phyloP scores from a whole-genome alignment of 2,888 invertebrate species.

The Erynnis tages region DNA sequence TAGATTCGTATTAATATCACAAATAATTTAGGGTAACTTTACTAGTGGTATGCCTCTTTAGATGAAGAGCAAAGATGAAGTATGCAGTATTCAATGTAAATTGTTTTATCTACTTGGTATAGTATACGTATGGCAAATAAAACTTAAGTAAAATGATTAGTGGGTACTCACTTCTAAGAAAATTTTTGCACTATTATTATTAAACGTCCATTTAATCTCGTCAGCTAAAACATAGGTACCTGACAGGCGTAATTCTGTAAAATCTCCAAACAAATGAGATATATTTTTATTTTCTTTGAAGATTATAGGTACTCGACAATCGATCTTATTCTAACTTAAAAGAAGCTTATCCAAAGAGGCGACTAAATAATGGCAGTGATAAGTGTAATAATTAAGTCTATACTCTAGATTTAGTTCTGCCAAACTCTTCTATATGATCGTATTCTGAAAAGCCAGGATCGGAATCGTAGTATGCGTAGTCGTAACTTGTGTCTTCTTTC shows the following conservation, averaged over 20 bases:
- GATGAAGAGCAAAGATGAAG: too few relatives aligned
- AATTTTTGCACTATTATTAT: too few relatives aligned
- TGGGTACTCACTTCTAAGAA: too few relatives aligned
- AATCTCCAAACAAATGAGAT: conserved; percentile 9
- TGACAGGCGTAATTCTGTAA: too few relatives aligned
- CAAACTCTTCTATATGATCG: conserved; percentile 83
- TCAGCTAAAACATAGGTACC: too few relatives aligned
- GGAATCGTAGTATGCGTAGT: conserved; percentile 92
- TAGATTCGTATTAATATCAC: conserved; percentile 58
- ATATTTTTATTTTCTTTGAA: too few relatives aligned
- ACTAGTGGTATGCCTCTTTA: conserved; percentile 62
- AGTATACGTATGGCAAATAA: conserved; percentile 24
- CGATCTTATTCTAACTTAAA: conserved; percentile 14
- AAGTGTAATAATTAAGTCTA: conserved; percentile 47
- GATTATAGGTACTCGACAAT: conserved; percentile 2
- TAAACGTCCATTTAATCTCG: too few relatives aligned
- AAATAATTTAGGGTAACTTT: conserved; percentile 75
- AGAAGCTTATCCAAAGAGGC: conserved; percentile 59
- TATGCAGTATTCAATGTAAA: too few relatives aligned
- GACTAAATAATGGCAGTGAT: conserved; percentile 75
- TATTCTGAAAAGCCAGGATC: conserved; percentile 82
- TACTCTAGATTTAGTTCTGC: conserved; percentile 79
- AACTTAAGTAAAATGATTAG: conserved; percentile 19
- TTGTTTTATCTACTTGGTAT: not conserved
- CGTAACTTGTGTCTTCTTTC: conserved; percentile 88